Evolutionary conservation across 2,113 vertebrate genomes (phyloP), one percentile per base, ranked within the genome.

Genomic region (Neogobius melanostomus): DNA sequence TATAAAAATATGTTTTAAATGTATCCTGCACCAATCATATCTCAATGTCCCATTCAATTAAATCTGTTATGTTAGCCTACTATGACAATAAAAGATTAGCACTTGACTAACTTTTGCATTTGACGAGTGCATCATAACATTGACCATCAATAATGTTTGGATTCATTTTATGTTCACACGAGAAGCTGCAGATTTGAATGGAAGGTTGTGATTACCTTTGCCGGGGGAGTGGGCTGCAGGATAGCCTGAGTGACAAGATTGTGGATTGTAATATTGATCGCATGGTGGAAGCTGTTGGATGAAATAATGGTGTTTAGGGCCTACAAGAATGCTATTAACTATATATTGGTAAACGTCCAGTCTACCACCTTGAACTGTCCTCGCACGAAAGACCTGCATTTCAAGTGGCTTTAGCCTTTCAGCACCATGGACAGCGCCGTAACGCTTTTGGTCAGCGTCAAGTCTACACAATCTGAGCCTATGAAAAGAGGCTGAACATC

Each of bases 251-350:
- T 83, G 87, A 90, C 87, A 71, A 76, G 61, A 62, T 80, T 80
- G 86, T 85, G 86, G 71, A 87, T 90, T 87, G 88, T 88, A 84
- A 83, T 89, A 90, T 90, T 87, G 89, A 90, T 90, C 83, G 67
- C 64, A 56, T 83, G 82, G 68, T 81, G 72, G 77, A 80, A 81
- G 83, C 88, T 87, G 85, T 81, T 86, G 87, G 83, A 76, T 88
- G 80, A 85, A 87, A 89, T 85, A 83, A 83, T 85, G 80, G 80
- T 79, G 85, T 85, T 87, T 87, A 76, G 76, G 70, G 81, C 72
- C 76, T 75, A 84, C 70, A 80, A 79, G 71, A 86, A 81, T 52
- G 72, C 65, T 76, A 81, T 82, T 82, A 86, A 75, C 43, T 73
- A 72, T 72, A 73, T 82, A 78, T 76, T 81, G 71, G 82, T 74